These are phyloP conservation scores for Monomorium pharaonis DNA, from an alignment of 1,140 invertebrate species.

Conservation along the genomic window DNA sequence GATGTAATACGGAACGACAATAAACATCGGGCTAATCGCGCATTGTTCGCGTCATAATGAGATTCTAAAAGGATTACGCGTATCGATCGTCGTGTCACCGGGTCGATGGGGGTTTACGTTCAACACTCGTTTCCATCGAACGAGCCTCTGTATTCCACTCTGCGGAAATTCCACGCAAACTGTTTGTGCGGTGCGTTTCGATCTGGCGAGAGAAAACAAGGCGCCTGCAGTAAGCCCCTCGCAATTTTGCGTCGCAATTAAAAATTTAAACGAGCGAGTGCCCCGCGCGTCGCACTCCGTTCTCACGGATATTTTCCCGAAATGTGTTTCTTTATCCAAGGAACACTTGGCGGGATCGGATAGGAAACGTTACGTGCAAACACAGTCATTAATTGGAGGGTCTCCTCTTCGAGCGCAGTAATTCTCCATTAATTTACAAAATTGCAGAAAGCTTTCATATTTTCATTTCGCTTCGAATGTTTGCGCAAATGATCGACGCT, in stretches of 20 bases:
- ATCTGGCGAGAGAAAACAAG: background rate
- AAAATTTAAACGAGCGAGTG: background rate
- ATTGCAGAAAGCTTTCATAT: conserved; percentile 6
- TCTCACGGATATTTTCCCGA: background rate
- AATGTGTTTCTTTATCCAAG: background rate
- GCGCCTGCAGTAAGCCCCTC: background rate
- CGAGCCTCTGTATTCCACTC: background rate
- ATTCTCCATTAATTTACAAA: conserved; percentile 18
- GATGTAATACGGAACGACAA: conserved; percentile 33
- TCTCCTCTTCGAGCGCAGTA: background rate
- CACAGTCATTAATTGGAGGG: background rate
- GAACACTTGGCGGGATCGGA: background rate
- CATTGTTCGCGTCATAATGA: conserved; percentile 34
- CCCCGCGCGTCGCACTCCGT: background rate
- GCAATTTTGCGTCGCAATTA: background rate
- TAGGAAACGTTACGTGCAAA: background rate
- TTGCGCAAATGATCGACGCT: background rate
- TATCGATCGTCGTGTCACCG: background rate
- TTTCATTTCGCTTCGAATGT: background rate
- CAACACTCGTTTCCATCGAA: background rate
- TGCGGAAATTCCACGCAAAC: conserved; percentile 17
- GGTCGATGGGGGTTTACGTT: background rate
- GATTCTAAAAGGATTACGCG: conserved; percentile 36
- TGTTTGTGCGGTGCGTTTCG: background rate
- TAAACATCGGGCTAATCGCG: conserved; percentile 15